These are phyloP conservation scores for Heteromormyrus szaboi DNA, from an alignment of 2,797 vertebrate species.

Conservation along the genomic window DNA sequence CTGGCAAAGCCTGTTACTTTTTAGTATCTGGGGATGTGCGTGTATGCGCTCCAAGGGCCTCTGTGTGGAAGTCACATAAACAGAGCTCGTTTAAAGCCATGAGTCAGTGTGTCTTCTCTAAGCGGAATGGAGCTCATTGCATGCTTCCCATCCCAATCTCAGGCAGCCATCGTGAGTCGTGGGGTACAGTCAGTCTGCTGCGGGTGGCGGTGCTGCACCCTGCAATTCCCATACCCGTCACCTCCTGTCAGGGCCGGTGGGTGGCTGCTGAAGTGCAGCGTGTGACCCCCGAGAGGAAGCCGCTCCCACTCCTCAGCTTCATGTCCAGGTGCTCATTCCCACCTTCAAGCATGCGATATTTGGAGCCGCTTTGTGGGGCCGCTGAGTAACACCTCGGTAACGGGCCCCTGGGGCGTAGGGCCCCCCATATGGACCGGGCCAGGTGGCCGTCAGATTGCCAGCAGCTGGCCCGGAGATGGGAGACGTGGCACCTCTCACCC, in stretches of 20 bases:
- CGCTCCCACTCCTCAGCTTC: background rate
- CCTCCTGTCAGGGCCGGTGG: background rate
- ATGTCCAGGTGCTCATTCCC: background rate
- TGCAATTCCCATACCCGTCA: background rate
- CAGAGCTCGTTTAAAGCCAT: background rate
- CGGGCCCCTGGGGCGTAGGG: background rate
- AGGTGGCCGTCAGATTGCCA: constrained; percentile 30
- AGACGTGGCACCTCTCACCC: constrained; percentile 23
- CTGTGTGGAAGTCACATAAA: background rate
- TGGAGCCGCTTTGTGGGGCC: background rate
- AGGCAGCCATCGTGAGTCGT: constrained; percentile 4
- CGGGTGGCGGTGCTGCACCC: background rate
- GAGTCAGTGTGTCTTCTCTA: background rate
- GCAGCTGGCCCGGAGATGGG: constrained; percentile 25
- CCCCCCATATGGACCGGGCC: constrained; percentile 16
- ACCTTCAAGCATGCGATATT: background rate
- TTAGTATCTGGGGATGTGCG: background rate
- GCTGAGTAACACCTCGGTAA: background rate
- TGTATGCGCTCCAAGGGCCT: background rate
- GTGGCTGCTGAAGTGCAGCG: background rate
- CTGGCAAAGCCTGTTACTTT: background rate
- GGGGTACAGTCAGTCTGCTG: background rate
- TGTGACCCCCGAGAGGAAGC: background rate
- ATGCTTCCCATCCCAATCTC: background rate
- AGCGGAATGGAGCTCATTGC: background rate